Evolutionary conservation across 2,113 vertebrate genomes (phyloP), one percentile per base, ranked within the genome.

Genomic region (Seriola quinqueradiata): DNA sequence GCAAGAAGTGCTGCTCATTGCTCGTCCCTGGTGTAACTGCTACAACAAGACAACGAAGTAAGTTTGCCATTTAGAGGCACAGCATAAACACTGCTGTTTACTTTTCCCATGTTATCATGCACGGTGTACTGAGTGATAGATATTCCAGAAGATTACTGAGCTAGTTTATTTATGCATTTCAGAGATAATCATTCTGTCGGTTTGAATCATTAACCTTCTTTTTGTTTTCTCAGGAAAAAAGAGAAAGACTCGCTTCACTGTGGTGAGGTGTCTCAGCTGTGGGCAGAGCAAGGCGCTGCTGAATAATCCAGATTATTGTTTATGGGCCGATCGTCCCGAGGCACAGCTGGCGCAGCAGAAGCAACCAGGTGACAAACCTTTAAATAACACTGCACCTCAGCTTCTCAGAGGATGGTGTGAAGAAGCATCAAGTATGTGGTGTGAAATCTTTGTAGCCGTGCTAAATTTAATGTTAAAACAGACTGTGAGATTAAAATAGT

Each of bases 21-120:
- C 94, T 97, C 5, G 79, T 97, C 3, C 94, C 96, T 13, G 96
- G 96, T 70, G 86, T 96, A 16, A 96, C 96, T 7, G 92, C 95
- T 6, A 95, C 94, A 14, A 81, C 89, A 7, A 92, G 96, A 85
- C 96, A 96, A 81, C 86, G 83, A 92, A 92, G 96, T 96, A 81
- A 91, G 3, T 17, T 36, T 12, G 14, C 16, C 3, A 46, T 44
- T 36, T 55, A 16, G 8, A 40, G 10, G 23, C 8, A 75, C 6
- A 38, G 5, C 8, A n/a, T 17, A 11, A 11, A 28, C 25, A 10
- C 14, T 57, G 7, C n/a, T 25, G 13, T 74, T 59, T 16, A 42
- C 1, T n/a, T 65, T 81, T 42, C 10, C 17, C 2, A 42, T 52
- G 34, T 13, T 28, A 52, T 7, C n/a, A 75, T 52, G 8, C 28